Base-by-base conservation (phyloP, 1,140 invertebrate species). In the Pseudomyrmex pallidus region DNA sequence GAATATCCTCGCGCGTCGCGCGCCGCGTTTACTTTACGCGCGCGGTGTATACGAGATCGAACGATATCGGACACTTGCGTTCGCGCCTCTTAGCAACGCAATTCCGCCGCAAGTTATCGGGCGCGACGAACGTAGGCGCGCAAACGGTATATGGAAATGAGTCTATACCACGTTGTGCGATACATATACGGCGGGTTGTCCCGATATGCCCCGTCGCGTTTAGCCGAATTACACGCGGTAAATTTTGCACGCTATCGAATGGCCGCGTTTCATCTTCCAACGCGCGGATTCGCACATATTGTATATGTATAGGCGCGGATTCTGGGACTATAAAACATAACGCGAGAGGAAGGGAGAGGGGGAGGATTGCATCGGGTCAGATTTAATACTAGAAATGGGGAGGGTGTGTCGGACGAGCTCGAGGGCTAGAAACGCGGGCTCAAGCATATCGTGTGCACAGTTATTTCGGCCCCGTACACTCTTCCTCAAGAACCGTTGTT, bases 301-400 rank as follows among this genome's bases (percentile, higher is more conserved):
- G 56, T 57, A 80, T 22, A 50, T n/a, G 59, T 46, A 15, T 56
- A 25, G 62, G 68, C 46, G 61, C 70, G 70, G 70, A 57, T 48
- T 85, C 25, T 57, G 70, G 35, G 84, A 74, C 84, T 88, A 86
- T 89, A 89, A 89, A 88, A 82, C 84, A 89, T 84, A 88, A 83
- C 87, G 87, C 80, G 66, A 87, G 86, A 7, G 35, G 0, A 35
- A 7, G 35, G 5, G 35, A 35, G 35, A 35, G 35, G 35, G 35
- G 5, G 7, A 35, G 35, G 88, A 76, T 87, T 83, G 87, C 86
- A 77, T 84, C 87, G 85, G 89, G 85, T 91, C 91, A 93, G 89
- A 93, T 92, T 93, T 93, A 93, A 92, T 92, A 92, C 87, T 87
- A 85, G 89, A 92, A 92, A 92, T 92, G 90, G 90, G 35, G 72